phyloP scores from a whole-genome alignment of 2,113 vertebrate genomes.

The Phalacrocorax carbo region DNA sequence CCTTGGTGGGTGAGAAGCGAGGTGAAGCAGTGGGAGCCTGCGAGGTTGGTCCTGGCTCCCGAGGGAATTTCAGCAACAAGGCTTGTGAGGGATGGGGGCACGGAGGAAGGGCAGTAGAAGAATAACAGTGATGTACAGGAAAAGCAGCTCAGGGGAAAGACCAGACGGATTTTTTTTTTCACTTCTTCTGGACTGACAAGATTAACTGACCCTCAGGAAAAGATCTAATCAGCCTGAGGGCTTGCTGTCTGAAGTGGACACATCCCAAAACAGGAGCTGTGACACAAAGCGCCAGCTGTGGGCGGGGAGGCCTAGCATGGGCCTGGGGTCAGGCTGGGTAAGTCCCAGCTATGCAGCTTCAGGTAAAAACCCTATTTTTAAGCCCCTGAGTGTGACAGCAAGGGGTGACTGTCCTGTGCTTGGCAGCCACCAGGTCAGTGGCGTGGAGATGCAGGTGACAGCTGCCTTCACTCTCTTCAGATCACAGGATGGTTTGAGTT shows the following conservation, averaged over 20 bases:
- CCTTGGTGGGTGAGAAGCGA: neutral
- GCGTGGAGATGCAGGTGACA: neutral
- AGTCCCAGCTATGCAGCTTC: neutral
- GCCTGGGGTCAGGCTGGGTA: neutral
- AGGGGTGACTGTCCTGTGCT: neutral
- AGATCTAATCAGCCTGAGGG: neutral
- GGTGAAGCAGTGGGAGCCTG: neutral
- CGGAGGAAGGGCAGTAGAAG: neutral
- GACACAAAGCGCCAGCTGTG: neutral
- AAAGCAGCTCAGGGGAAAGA: neutral
- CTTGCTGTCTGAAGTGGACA: neutral
- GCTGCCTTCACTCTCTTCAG: neutral
- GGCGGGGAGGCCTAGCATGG: neutral
- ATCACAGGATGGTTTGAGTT: neutral
- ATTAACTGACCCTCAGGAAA: neutral
- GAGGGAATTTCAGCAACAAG: neutral
- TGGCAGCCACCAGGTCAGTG: accelerated
- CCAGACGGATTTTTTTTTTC: neutral
- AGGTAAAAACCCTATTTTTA: neutral
- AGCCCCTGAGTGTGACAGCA: neutral
- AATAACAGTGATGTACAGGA: neutral
- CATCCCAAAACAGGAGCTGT: neutral
- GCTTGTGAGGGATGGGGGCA: neutral
- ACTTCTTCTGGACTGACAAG: neutral
- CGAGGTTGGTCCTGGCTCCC: neutral